A percentile compares a stretch with the other conserved stretches of the same genome.
Evolutionary conservation across 2,113 vertebrate genomes (phyloP).

Genomic region (Mirounga angustirostris): DNA sequence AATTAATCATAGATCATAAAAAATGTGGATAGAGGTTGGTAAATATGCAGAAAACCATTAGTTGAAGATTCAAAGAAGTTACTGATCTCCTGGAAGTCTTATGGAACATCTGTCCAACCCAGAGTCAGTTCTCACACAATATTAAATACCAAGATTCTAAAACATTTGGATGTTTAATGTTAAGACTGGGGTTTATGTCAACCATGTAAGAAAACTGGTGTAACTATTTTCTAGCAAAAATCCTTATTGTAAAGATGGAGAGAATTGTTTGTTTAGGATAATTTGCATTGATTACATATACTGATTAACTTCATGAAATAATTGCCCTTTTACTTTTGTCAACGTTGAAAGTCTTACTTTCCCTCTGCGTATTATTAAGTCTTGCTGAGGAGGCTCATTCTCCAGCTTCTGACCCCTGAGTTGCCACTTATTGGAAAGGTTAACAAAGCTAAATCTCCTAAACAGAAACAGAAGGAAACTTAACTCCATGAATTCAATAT

Average conservation of each 20-base stretch:
- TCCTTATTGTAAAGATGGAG: neutral
- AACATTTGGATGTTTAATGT: neutral
- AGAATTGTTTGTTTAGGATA: neutral
- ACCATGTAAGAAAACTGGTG: neutral
- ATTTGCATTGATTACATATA: neutral
- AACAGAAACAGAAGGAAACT: neutral
- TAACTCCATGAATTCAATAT: neutral
- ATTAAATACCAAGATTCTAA: slow-evolving; percentile 10
- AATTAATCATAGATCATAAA: slow-evolving; percentile 2
- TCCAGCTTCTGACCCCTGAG: neutral
- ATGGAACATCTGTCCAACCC: neutral
- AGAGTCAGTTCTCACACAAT: neutral
- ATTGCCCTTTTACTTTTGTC: neutral
- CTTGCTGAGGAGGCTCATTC: neutral
- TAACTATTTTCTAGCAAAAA: neutral
- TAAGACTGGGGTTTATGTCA: neutral
- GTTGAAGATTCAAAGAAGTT: slow-evolving; percentile 8
- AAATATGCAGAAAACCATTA: neutral
- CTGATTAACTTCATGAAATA: neutral
- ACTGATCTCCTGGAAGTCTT: neutral
- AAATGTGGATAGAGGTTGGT: neutral
- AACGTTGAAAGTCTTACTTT: slow-evolving; percentile 10
- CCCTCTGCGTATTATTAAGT: neutral
- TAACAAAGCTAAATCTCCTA: slow-evolving; percentile 49
- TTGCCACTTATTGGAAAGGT: slow-evolving; percentile 7